Evolutionary conservation across 2,113 vertebrate genomes (phyloP).

Genomic region (Orcinus orca): DNA sequence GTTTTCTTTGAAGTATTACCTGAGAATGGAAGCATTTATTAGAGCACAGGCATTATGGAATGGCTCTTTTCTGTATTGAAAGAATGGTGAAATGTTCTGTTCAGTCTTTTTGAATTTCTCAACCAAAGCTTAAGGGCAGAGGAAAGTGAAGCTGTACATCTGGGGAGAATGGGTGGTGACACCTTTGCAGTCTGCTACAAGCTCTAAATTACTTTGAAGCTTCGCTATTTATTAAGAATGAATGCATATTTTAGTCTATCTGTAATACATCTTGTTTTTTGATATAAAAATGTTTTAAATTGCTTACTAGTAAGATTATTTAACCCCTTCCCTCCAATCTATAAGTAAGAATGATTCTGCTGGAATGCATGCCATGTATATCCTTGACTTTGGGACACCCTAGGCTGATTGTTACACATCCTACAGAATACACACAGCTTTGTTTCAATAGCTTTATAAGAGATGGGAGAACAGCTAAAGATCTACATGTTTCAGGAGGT

Average conservation of each 20-base stretch:
- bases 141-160: neutral
- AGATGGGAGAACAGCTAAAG: neutral
- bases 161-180: neutral
- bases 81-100: neutral
- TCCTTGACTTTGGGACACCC: neutral
- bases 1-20: neutral
- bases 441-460: neutral
- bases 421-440: neutral
- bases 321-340: neutral
- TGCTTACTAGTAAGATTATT: neutral
- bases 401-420: neutral
- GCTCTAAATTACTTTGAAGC: neutral
- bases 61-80: neutral
- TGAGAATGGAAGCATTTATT: slow-evolving; percentile 13
- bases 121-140: neutral
- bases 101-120: neutral
- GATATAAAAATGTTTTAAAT: slow-evolving; percentile 6
- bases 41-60: neutral
- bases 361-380: neutral
- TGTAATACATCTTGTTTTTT: neutral
- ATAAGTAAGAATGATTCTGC: neutral
- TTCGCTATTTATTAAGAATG: neutral
- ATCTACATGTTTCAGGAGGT: neutral
- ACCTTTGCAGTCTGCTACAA: neutral
- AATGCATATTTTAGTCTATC: slow-evolving; percentile 3